Conservation (phyloP, 1,140 invertebrate species). For the Ceratina australensis region DNA sequence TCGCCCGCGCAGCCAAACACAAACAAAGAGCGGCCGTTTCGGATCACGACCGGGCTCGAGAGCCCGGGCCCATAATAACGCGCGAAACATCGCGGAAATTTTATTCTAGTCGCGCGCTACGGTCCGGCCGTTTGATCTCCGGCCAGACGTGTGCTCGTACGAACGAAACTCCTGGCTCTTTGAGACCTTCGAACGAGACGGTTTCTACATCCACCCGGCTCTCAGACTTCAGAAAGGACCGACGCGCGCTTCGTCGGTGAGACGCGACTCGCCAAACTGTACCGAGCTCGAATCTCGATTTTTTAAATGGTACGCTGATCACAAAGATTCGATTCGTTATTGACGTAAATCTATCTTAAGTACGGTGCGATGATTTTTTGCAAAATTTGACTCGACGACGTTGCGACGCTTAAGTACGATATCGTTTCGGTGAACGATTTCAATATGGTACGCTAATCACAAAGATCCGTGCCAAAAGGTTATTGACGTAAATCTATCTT, state of each 20-base stretch:
- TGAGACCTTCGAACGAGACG: background rate
- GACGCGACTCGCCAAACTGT: background rate
- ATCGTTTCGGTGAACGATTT: background rate
- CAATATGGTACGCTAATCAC: background rate
- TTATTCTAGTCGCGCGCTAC: constrained; percentile 8
- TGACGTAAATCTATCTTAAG: too few species aligned
- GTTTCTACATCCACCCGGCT: too few species aligned
- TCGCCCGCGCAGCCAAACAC: constrained; percentile 6
- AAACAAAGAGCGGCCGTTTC: constrained; percentile 45
- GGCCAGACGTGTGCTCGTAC: background rate
- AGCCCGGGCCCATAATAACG: background rate
- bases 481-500: too few species aligned
- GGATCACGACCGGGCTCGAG: constrained; percentile 34
- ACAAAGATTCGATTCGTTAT: too few species aligned
- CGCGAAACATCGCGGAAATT: constrained; percentile 21
- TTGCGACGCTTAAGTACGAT: background rate
- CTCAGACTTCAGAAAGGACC: background rate
- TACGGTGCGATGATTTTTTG: too few species aligned
- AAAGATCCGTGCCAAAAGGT: too few species aligned
- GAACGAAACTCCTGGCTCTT: background rate
- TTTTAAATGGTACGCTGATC: background rate
- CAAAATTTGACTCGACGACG: too few species aligned
- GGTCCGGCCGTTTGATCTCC: background rate
- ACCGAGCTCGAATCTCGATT: background rate
- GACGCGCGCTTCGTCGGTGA: background rate